Evolutionary conservation across 2,888 invertebrate genomes (phyloP).

Genomic region (Hirudinaria manillensis): DNA sequence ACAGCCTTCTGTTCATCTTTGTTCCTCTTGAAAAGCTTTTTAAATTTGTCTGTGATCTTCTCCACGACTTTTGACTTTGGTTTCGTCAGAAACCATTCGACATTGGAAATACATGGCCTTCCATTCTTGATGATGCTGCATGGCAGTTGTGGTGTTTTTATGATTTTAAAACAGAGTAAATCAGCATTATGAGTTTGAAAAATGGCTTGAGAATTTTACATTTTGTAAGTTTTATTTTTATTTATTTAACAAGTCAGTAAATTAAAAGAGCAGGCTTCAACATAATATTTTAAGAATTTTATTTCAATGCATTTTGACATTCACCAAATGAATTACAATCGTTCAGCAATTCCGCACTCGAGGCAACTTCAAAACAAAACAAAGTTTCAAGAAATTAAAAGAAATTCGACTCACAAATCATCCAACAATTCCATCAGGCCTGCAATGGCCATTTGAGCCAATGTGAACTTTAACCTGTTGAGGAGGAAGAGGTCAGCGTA

Average conservation of each 20-base stretch:
- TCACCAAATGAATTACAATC: neutral
- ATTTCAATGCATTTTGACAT: no score
- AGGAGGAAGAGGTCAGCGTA: slow-evolving; percentile 23
- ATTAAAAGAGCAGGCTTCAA: no score
- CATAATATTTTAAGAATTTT: no score
- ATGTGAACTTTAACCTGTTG: slow-evolving; percentile 26
- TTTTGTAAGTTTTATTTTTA: no score
- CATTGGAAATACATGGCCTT: slow-evolving; percentile 9
- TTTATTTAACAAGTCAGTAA: no score
- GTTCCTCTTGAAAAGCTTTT: slow-evolving; percentile 12
- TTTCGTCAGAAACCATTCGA: slow-evolving; percentile 24
- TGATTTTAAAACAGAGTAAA: no score
- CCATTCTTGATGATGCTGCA: neutral
- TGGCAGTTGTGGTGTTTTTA: no score
- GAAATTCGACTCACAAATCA: slow-evolving; percentile 13
- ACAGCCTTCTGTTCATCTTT: slow-evolving; percentile 11
- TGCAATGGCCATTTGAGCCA: slow-evolving; percentile 11
- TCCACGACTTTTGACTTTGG: neutral
- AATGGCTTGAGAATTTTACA: no score
- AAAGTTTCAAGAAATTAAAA: neutral
- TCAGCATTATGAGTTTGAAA: no score
- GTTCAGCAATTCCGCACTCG: neutral
- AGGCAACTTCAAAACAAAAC: neutral
- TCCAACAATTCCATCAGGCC: slow-evolving; percentile 12
- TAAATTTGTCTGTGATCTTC: slow-evolving; percentile 4